Evolutionary conservation across 2,888 invertebrate genomes (phyloP), one percentile per base, ranked within the genome.

Genomic region (Melanophora roralis): DNA sequence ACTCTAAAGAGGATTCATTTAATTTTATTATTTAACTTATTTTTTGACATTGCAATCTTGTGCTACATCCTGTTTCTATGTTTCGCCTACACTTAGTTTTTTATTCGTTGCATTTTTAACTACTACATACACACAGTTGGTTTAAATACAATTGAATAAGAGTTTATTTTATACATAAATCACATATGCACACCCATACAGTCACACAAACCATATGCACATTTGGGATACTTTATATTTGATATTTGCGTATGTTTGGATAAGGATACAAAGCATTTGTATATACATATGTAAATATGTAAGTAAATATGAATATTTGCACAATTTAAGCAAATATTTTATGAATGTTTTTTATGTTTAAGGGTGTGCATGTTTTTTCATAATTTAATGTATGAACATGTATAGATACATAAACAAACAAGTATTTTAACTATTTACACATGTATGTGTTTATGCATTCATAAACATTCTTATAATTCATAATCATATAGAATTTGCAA

Each of bases 301-400:
- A 23, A 4, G 27, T 55, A 43, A 47, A 40, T 49, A 53, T 72
- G 51, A 53, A 27, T 72, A 73, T 73, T 73, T 73, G 85, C 84
- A 82, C 84, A 84, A 81, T 49, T 78, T 83, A 86, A 86, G 84
- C 83, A 86, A 87, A 81, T 83, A 83, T 82, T 27, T 6, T 62
- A 23, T 21, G 60, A 55, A 19, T 38, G 7, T 51, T 7, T 23
- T 0, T 23, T 34, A 14, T 36, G 23, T 14, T 1, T 14, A 16
- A 19, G 14, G 27, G 45, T 21, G 12, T 2, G 16, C 3, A 21
- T 8, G n/a, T n/a, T n/a, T n/a, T n/a, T n/a, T n/a, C n/a, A 3
- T 14, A 45, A 57, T 36, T 55, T 27, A 27, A 16, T 9, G 14
- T 51, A 14, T 51, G 32, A 27, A 19, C 19, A 27, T 43, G 7